Conservation (phyloP, 2,113 vertebrate genomes). For the Sylvilagus bachmani region DNA sequence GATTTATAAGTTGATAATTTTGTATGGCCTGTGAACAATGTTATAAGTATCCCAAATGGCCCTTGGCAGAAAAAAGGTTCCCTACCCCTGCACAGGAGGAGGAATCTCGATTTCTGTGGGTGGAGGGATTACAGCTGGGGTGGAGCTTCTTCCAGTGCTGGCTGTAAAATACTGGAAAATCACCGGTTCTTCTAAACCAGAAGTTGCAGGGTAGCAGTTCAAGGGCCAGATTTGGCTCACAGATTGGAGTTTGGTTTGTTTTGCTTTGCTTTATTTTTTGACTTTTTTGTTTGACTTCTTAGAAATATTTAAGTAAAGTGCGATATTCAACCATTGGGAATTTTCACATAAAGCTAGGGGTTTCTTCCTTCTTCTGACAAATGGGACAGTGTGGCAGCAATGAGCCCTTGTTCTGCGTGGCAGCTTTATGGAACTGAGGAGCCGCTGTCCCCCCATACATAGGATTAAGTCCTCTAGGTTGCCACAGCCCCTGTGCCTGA, state of each 20-base stretch:
- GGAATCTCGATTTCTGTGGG: not conserved
- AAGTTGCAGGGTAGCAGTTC: not conserved
- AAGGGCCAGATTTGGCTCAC: not conserved
- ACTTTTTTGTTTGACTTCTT: constrained; percentile 53
- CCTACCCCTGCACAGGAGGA: not conserved
- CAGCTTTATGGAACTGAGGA: not conserved
- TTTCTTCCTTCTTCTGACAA: not conserved
- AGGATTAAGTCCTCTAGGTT: not conserved
- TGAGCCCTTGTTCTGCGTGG: not conserved
- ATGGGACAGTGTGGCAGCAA: rapidly evolving
- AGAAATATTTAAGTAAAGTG: not conserved
- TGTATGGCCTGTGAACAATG: no score
- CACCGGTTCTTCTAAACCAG: not conserved
- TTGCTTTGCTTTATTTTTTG: not conserved
- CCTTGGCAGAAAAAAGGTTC: no score
- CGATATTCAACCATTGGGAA: not conserved
- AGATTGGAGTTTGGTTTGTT: not conserved
- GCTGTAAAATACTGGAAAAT: not conserved
- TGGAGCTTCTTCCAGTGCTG: not conserved
- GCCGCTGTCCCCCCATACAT: no score
- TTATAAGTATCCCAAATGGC: no score
- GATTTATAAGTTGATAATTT: no score
- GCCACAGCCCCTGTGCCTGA: not conserved
- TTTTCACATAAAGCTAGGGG: not conserved
- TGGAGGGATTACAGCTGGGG: not conserved